Percentiles rank a stretch among this genome's conserved stretches.
Evolutionary conservation across 37 sponge, comb jelly and placozoan genomes (phyloP).

Genomic region (Theonella swinhoei): DNA sequence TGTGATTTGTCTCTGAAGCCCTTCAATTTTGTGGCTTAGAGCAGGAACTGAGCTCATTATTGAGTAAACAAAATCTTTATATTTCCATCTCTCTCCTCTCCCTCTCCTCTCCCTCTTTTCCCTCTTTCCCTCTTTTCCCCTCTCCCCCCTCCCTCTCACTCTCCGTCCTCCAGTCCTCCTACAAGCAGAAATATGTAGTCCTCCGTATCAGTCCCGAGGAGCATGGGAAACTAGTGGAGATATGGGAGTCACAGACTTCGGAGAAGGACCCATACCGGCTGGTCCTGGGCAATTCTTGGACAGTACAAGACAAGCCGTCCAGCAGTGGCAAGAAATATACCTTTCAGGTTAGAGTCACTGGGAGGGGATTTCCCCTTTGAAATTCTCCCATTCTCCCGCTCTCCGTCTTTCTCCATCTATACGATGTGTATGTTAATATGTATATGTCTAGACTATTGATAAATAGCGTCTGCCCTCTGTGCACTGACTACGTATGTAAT

Average conservation of each 20-base stretch:
- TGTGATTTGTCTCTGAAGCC: no score
- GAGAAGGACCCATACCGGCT: conserved; percentile 32
- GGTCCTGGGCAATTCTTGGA: conserved; percentile 43
- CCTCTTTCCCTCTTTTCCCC: conserved; percentile 6
- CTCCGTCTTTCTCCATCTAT: conserved; percentile 54
- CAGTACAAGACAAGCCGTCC: conserved; percentile 64
- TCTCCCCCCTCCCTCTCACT: conserved; percentile 12
- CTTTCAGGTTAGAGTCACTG: conserved; percentile 67
- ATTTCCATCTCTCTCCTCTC: neutral
- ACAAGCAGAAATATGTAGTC: conserved; percentile 50
- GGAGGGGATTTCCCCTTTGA: neutral
- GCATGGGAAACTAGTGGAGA: conserved; percentile 44
- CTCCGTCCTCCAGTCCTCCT: neutral
- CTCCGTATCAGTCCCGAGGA: conserved; percentile 22
- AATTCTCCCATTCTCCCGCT: conserved; percentile 28
- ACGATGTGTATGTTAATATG: no score
- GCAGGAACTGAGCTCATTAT: no score
- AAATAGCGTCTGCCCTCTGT: no score
- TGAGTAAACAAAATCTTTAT: neutral
- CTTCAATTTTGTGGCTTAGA: no score
- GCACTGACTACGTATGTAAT: no score
- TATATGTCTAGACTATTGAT: no score
- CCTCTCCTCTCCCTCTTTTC: neutral
- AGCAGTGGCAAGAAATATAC: conserved; percentile 48
- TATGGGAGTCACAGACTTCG: conserved; percentile 22